phyloP scores from a whole-genome alignment of 2,888 invertebrate genomes.

The Drosophila nr. fundita region DNA sequence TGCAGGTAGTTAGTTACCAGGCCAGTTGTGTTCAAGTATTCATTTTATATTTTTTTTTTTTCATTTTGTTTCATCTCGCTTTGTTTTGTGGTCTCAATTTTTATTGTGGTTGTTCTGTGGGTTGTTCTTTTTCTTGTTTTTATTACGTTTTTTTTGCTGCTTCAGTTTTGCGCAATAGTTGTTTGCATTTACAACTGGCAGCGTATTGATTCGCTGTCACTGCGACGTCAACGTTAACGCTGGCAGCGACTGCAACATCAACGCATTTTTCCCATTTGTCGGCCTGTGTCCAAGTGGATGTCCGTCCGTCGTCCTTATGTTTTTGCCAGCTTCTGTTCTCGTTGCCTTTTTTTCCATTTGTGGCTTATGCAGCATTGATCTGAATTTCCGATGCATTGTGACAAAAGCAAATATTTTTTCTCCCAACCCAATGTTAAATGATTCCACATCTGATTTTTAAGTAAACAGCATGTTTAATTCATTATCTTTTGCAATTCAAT shows the following conservation, averaged over 20 bases:
- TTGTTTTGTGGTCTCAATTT: constrained; percentile 46
- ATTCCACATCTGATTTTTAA: constrained; percentile 1
- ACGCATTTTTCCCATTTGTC: constrained; percentile 69
- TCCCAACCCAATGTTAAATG: background rate
- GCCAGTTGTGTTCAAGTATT: constrained; percentile 27
- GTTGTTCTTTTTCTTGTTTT: constrained; percentile 27
- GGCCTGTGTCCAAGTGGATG: constrained; percentile 38
- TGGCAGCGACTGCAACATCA: constrained; percentile 32
- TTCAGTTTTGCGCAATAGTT: constrained; percentile 38
- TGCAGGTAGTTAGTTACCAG: constrained; percentile 27
- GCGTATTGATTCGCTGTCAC: constrained; percentile 70
- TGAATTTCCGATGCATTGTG: constrained; percentile 26
- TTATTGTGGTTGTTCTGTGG: constrained; percentile 43
- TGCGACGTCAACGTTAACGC: constrained; percentile 15
- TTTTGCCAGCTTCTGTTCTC: constrained; percentile 24
- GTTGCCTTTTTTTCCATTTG: constrained; percentile 22
- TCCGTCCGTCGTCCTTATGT: constrained; percentile 29
- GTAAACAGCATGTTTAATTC: constrained; percentile 1
- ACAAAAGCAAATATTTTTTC: background rate
- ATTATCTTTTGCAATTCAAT: background rate
- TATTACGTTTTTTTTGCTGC: constrained; percentile 7
- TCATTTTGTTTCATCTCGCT: constrained; percentile 10
- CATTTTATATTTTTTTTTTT: constrained; percentile 17
- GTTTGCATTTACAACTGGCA: constrained; percentile 51
- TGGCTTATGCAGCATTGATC: constrained; percentile 43